Conservation (phyloP, 2,888 invertebrate species). For the Sinopyrophorus schimmeli region DNA sequence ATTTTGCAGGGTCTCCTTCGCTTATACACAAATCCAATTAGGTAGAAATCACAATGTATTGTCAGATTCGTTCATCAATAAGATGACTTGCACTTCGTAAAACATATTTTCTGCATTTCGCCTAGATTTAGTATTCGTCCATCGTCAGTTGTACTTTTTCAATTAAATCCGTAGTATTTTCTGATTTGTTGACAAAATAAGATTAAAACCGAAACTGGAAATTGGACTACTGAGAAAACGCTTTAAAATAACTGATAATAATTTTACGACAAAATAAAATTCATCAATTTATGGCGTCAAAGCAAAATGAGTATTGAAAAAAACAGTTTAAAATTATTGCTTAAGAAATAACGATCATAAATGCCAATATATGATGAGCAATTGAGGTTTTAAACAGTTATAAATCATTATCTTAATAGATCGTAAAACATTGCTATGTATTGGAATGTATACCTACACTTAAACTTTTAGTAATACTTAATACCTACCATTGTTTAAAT, state of each 20-base stretch:
- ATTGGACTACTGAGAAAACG: constrained; percentile 1
- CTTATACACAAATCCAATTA: constrained; percentile 51
- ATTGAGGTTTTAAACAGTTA: constrained; percentile 35
- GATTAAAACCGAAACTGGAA: not conserved
- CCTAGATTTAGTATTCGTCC: constrained; percentile 42
- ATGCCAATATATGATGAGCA: constrained; percentile 34
- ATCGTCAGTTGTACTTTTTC: constrained; percentile 46
- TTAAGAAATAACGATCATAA: constrained; percentile 32
- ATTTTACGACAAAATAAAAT: constrained; percentile 28
- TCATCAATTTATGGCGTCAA: constrained; percentile 24
- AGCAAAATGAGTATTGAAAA: constrained; percentile 26
- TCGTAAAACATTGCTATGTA: constrained; percentile 35
- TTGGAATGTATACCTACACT: constrained; percentile 28
- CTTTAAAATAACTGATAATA: not conserved
- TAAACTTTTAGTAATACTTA: constrained; percentile 28
- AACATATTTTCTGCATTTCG: constrained; percentile 50
- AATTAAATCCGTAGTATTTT: not conserved
- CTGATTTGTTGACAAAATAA: not conserved
- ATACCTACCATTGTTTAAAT: constrained; percentile 26
- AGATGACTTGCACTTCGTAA: constrained; percentile 47
- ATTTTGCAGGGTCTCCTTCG: constrained; percentile 44
- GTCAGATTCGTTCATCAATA: constrained; percentile 49
- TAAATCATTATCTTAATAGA: constrained; percentile 39
- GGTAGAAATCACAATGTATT: constrained; percentile 51
- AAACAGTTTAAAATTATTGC: constrained; percentile 31